Conservation (phyloP, 2,113 vertebrate species). For the Brachypodius melanocephalos region DNA sequence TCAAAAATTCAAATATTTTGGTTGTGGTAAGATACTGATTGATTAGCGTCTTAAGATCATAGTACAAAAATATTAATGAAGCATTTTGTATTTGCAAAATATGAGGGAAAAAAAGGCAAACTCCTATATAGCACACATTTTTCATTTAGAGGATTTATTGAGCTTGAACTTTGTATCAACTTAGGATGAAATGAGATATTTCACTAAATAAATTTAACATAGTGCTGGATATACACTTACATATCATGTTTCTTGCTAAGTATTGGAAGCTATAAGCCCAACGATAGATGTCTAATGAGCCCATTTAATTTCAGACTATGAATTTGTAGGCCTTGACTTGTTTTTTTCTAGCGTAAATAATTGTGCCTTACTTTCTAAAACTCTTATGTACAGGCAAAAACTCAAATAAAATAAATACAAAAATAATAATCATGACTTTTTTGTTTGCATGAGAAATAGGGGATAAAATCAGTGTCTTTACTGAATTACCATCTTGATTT, state of each 20-base stretch:
- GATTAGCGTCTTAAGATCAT: background rate
- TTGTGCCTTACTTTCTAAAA: background rate
- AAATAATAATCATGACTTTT: background rate
- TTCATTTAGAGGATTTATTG: background rate
- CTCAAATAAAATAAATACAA: background rate
- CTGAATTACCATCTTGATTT: background rate
- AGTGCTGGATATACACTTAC: background rate
- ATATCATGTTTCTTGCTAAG: background rate
- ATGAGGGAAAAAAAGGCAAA: background rate
- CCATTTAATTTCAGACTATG: background rate
- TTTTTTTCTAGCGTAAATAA: background rate
- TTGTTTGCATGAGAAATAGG: background rate
- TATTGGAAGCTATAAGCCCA: background rate
- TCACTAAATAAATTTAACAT: background rate
- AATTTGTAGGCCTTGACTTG: background rate
- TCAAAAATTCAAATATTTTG: background rate
- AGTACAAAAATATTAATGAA: background rate
- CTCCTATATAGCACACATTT: background rate
- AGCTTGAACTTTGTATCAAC: background rate
- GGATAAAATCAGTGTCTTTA: background rate
- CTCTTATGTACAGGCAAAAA: background rate
- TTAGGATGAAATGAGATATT: background rate
- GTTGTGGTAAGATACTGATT: background rate
- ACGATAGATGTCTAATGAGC: background rate
- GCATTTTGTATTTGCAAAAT: background rate